Evolutionary conservation across 2,888 invertebrate genomes (phyloP).

Genomic region (Helleia helle): DNA sequence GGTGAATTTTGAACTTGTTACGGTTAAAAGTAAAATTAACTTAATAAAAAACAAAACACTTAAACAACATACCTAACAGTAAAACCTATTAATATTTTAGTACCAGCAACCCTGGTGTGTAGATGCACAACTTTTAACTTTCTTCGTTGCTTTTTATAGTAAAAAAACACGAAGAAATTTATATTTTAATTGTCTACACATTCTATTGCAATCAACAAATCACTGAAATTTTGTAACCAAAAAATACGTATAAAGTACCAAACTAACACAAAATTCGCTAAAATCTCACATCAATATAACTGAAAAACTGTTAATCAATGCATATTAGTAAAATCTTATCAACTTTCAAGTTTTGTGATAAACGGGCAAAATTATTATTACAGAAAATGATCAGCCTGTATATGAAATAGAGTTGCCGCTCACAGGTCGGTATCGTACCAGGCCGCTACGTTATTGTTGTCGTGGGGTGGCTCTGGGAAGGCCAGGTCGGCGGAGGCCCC

Average conservation of each 20-base stretch:
- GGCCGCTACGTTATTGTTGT: conserved; percentile 93
- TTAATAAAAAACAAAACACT: not conserved
- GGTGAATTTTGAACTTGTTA: not conserved
- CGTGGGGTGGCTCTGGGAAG: conserved; percentile 87
- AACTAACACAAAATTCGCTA: no score
- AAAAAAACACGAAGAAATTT: not conserved
- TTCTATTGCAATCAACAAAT: no score
- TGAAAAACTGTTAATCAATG: no score
- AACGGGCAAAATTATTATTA: no score
- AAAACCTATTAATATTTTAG: not conserved
- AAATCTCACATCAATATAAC: no score
- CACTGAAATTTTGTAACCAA: no score
- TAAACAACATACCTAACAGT: not conserved
- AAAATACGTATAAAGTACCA: no score
- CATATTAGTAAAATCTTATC: no score
- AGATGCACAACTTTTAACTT: not conserved
- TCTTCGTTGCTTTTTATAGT: not conserved
- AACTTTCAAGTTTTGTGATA: no score
- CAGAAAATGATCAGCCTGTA: not conserved
- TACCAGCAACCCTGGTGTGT: not conserved
- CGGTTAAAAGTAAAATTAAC: not conserved
- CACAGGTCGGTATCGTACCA: conserved; percentile 98
- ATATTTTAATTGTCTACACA: no score
- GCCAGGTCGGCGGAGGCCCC: conserved; percentile 88
- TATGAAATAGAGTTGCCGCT: conserved; percentile 32